Conservation (phyloP, 2,888 invertebrate species). For the Heliconius ethilla region DNA sequence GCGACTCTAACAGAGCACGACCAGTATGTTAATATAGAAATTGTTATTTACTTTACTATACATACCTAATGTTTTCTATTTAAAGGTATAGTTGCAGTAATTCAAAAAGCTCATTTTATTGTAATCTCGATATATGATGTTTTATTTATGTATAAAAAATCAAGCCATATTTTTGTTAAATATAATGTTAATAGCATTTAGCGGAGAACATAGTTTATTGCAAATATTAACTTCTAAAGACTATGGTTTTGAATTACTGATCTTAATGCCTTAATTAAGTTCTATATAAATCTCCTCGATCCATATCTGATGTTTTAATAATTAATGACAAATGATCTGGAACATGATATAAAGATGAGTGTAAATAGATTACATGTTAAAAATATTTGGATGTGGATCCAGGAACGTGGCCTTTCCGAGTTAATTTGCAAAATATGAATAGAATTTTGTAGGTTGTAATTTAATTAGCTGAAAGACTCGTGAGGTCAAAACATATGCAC, state of each 20-base stretch:
- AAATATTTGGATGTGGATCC: constrained; percentile 6
- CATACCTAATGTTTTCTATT: neutral
- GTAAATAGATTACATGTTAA: neutral
- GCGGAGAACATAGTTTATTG: neutral
- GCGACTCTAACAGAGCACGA: constrained; percentile 6
- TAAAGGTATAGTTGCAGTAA: neutral
- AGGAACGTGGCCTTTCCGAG: constrained; percentile 8
- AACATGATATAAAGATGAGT: neutral
- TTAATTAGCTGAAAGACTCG: constrained; percentile 13
- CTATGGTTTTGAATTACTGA: neutral
- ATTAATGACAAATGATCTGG: neutral
- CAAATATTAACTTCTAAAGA: neutral
- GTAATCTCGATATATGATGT: neutral
- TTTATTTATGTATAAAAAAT: neutral
- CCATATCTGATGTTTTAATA: neutral
- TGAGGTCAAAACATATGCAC: constrained; percentile 28
- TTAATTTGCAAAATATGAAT: neutral
- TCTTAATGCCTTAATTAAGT: neutral
- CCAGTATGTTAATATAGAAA: neutral
- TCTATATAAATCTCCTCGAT: neutral
- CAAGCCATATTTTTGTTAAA: neutral
- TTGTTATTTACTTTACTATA: neutral
- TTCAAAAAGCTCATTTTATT: neutral
- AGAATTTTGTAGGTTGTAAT: neutral
- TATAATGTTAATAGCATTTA: neutral